Percentiles rank a stretch among this genome's conserved stretches.
Conservation (phyloP, 2,797 vertebrate genomes). For the Craterocephalus amniculus region DNA sequence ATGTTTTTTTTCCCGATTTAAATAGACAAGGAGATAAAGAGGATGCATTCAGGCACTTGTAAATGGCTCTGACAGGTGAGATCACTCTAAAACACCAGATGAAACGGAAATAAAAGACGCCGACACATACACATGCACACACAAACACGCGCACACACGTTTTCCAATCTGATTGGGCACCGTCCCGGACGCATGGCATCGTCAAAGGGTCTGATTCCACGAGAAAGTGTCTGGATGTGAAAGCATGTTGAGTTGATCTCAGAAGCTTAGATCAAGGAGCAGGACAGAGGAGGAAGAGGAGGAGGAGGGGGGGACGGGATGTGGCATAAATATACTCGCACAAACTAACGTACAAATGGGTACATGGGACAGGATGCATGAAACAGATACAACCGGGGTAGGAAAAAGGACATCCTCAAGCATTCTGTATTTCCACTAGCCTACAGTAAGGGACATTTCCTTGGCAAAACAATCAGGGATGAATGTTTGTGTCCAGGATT, state of each 20-base stretch:
- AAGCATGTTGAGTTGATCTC: constrained; percentile 55
- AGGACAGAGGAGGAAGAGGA: constrained; percentile 31
- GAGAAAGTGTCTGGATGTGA: constrained; percentile 42
- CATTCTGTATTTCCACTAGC: constrained; percentile 65
- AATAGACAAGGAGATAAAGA: constrained; percentile 89
- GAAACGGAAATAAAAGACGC: constrained; percentile 78
- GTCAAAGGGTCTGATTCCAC: constrained; percentile 44
- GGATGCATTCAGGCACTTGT: constrained; percentile 92
- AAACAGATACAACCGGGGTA: constrained; percentile 62
- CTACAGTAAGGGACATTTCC: constrained; percentile 75
- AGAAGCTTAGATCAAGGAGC: constrained; percentile 61
- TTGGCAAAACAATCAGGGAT: constrained; percentile 71
- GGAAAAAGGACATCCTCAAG: constrained; percentile 75
- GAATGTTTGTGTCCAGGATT: constrained; percentile 59
- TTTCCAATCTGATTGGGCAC: constrained; percentile 67
- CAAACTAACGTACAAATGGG: constrained; percentile 32
- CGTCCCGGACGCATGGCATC: constrained; percentile 46
- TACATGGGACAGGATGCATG: constrained; percentile 68
- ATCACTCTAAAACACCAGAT: constrained; percentile 81
- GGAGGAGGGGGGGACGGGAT: constrained; percentile 51
- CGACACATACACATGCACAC: constrained; percentile 77
- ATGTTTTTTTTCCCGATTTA: constrained; percentile 69
- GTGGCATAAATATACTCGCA: constrained; percentile 32
- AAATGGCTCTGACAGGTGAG: constrained; percentile 89
- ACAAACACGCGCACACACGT: constrained; percentile 74